Conservation (phyloP, 2,797 vertebrate species). For the Potorous gilbertii region DNA sequence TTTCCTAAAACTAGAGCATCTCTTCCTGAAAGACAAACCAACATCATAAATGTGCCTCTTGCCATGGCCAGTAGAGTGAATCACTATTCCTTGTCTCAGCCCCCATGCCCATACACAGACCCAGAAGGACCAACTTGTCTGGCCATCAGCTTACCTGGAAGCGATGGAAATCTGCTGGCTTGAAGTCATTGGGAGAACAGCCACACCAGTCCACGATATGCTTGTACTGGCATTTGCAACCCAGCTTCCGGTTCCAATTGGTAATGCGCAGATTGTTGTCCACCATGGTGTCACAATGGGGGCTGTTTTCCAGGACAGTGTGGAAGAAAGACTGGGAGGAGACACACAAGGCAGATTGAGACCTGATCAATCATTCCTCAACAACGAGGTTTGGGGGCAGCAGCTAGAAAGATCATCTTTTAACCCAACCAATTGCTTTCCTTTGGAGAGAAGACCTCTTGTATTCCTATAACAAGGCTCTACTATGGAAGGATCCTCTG, state of each 20-base stretch:
- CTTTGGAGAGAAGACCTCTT: background rate
- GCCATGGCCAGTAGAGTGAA: background rate
- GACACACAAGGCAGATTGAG: background rate
- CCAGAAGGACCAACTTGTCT: background rate
- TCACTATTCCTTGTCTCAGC: background rate
- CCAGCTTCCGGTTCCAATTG: constrained; percentile 96
- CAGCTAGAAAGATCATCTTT: background rate
- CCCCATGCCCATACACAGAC: background rate
- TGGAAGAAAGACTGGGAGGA: constrained; percentile 87
- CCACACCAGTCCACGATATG: constrained; percentile 98
- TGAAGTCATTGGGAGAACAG: constrained; percentile 94
- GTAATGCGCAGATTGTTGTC: constrained; percentile 96
- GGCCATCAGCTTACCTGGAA: constrained; percentile 89
- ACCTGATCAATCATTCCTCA: background rate
- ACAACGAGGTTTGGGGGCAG: background rate
- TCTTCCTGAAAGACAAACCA: background rate
- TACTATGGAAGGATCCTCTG: background rate
- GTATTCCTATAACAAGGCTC: background rate
- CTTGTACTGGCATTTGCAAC: constrained; percentile 96
- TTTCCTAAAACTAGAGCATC: background rate
- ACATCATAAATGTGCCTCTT: background rate
- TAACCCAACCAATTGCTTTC: background rate
- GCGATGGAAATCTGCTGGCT: constrained; percentile 92
- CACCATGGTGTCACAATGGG: constrained; percentile 90
- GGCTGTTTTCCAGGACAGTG: constrained; percentile 92